phyloP scores from a whole-genome alignment of 2,888 invertebrate species.

The Apoderus coryli region DNA sequence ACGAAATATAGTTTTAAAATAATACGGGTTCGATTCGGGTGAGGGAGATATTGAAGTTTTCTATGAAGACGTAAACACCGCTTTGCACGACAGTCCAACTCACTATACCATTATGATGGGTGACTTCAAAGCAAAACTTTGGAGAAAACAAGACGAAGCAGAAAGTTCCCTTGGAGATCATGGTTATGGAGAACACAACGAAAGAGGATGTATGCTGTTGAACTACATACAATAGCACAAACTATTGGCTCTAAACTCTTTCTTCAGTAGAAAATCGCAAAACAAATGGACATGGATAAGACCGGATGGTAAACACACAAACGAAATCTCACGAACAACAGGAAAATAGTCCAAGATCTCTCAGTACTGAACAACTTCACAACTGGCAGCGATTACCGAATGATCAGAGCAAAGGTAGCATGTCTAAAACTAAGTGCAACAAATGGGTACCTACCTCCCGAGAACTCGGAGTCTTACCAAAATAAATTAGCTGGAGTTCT shows the following conservation, averaged over 20 bases:
- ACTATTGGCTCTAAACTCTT: too few relatives aligned
- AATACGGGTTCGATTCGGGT: not conserved
- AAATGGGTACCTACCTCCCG: too few relatives aligned
- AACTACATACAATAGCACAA: constrained; percentile 4
- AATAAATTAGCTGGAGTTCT: too few relatives aligned
- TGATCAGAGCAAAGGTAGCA: constrained; percentile 7
- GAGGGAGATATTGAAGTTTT: constrained; percentile 5
- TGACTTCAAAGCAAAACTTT: constrained; percentile 7
- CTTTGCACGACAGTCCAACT: constrained; percentile 1
- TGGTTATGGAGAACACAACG: constrained; percentile 1
- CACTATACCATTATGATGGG: constrained; percentile 5
- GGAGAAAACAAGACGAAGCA: constrained; percentile 4
- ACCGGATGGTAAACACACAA: constrained; percentile 3
- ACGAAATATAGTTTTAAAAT: constrained; percentile 4
- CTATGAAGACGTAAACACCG: constrained; percentile 2
- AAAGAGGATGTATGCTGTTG: constrained; percentile 6
- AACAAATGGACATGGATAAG: constrained; percentile 8
- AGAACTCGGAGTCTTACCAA: too few relatives aligned
- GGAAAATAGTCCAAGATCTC: too few relatives aligned
- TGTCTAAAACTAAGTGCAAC: too few relatives aligned
- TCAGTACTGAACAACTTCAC: constrained; percentile 9
- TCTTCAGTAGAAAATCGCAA: too few relatives aligned
- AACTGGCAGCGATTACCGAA: constrained; percentile 8
- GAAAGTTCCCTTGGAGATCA: constrained; percentile 1
- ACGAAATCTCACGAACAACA: too few relatives aligned